A percentile compares a stretch with the other conserved stretches of the same genome.
phyloP scores from a whole-genome alignment of 2,888 invertebrate genomes.

The Melinaea marsaeus region DNA sequence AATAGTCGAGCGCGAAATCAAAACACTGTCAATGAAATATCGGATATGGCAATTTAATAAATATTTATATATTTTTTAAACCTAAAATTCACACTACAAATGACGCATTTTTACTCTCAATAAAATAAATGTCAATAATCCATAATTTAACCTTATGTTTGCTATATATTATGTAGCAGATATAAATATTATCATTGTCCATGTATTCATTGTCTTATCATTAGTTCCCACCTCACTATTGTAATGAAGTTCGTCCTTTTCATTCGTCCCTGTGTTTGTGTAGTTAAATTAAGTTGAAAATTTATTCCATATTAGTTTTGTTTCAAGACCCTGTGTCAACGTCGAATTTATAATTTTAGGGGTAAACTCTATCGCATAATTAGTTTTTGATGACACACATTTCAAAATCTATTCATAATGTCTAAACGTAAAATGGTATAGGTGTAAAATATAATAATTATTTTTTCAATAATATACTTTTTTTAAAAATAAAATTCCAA shows the following conservation, averaged over 20 bases:
- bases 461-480: constrained; percentile 4
- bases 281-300: constrained; percentile 78
- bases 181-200: constrained; percentile 14
- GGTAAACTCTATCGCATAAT: constrained; percentile 58
- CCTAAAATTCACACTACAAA: too few relatives aligned
- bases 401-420: constrained; percentile 4
- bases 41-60: constrained; percentile 38
- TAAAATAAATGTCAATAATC: too few relatives aligned
- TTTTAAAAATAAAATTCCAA: neutral
- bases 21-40: constrained; percentile 15
- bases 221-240: constrained; percentile 73
- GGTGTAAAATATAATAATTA: neutral
- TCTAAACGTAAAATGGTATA: neutral
- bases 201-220: constrained; percentile 63
- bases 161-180: too few relatives aligned
- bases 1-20: constrained; percentile 62
- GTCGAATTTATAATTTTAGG: constrained; percentile 71
- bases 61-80: neutral
- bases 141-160: too few relatives aligned
- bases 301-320: constrained; percentile 73
- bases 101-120: too few relatives aligned
- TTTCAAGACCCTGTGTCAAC: constrained; percentile 63
- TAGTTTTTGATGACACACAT: constrained; percentile 56
- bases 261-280: constrained; percentile 67
- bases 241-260: constrained; percentile 70